Evolutionary conservation across 2,113 vertebrate species (phyloP), one percentile per base, ranked within the genome.

Genomic region (Etia nguti): DNA sequence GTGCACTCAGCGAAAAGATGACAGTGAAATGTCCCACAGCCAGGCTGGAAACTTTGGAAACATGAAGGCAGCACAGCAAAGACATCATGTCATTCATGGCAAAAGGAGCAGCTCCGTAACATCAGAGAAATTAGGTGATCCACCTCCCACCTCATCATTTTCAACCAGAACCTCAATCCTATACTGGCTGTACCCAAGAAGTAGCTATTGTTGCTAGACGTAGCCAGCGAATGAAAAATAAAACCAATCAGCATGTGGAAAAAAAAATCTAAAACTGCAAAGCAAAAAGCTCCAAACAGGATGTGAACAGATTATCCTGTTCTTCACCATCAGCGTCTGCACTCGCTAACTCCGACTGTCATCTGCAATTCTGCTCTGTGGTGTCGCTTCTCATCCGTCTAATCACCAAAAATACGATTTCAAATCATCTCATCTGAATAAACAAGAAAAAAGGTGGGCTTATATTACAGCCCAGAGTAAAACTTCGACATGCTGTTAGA

Each of bases 291-390:
- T 46, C 22, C 68, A 73, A 43, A 43, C 43, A 26, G 5, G 0
- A 0, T 0, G 41, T 73, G 5, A 73, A 46, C 0, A 73, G 38
- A 24, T 26, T 16, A 16, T 73, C 68, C 62, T 41, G 65, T 70
- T 24, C 68, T 26, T 16, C 38, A 2, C 22, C 13, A 46, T 10
- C 38, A 46, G 13, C 65, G 10, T 26, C 38, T 26, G 20, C 34
- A 0, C 11, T 15, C 7, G 20, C 34, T 41, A 68, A 68, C 34
- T 41, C 62, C 36, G 0, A 15, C 62, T 0, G 13, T 10, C 8
- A 43, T 24, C 65, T 16, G 12, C 3, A 1, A 43, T 43, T 43
- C 38, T 43, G 38, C 38, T 73, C 65, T 46, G 22, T 0, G n/a
- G n/a, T 46, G 68, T 18, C 68, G 26, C 41, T 26, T 73, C 2